These are phyloP conservation scores for Jaculus jaculus DNA, from an alignment of 2,113 vertebrate genomes.

Conservation along the genomic window DNA sequence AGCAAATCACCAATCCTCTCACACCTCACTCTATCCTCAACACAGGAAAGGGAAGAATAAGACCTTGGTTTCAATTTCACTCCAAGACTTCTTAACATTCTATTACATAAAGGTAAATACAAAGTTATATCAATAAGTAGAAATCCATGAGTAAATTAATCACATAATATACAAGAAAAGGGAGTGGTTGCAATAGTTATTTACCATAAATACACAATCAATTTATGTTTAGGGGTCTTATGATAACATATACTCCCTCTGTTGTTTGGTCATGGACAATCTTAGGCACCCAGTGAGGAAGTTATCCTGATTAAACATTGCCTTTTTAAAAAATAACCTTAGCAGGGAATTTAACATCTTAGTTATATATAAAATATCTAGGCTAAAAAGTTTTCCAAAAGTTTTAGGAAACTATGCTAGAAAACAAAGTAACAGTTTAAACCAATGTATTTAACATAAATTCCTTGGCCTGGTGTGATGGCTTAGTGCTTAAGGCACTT, in stretches of 20 bases:
- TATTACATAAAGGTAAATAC: constrained; percentile 62
- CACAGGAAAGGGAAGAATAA: background rate
- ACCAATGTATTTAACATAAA: background rate
- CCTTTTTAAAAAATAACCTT: constrained; percentile 69
- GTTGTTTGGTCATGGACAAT: constrained; percentile 76
- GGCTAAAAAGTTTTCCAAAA: constrained; percentile 64
- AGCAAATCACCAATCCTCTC: fast-evolving
- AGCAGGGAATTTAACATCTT: constrained; percentile 64
- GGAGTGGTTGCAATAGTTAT: constrained; percentile 52
- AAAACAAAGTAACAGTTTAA: background rate
- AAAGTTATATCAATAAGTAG: constrained; percentile 41
- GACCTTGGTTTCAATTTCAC: constrained; percentile 23
- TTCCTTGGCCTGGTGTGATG: no score
- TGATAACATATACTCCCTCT: constrained; percentile 75
- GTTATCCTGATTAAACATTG: constrained; percentile 65
- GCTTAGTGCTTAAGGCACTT: background rate
- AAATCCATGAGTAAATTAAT: constrained; percentile 68
- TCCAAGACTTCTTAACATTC: constrained; percentile 45
- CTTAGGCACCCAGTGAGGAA: constrained; percentile 64
- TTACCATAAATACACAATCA: constrained; percentile 68
- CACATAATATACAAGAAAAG: constrained; percentile 47
- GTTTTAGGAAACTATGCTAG: background rate
- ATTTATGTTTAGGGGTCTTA: constrained; percentile 76
- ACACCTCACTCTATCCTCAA: background rate
- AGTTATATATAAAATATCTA: constrained; percentile 75